A percentile compares a stretch with the other conserved stretches of the same genome.
Conservation (phyloP, 2,113 vertebrate genomes). For the Sylvilagus bachmani region DNA sequence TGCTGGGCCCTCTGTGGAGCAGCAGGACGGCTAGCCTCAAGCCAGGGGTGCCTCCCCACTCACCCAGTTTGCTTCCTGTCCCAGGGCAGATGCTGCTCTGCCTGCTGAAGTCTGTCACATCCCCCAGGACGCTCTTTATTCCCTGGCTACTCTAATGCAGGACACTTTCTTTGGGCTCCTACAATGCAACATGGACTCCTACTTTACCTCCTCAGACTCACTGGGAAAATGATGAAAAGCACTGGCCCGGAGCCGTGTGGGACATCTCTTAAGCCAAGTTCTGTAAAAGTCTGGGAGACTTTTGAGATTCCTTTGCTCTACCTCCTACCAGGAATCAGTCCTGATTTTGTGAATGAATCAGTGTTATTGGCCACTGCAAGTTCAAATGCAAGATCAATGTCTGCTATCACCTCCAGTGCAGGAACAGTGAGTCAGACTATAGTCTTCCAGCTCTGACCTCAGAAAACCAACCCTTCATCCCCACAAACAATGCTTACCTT, state of each 20-base stretch:
- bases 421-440: not conserved
- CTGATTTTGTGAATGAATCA: not conserved
- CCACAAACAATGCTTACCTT: slow-evolving; percentile 37
- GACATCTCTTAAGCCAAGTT: not conserved
- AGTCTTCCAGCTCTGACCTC: not conserved
- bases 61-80: not conserved
- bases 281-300: not conserved
- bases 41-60: not conserved
- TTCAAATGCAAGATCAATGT: not conserved
- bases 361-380: not conserved
- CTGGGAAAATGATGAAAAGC: not conserved
- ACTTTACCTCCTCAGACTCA: not conserved
- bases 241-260: not conserved
- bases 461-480: not conserved
- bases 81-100: not conserved
- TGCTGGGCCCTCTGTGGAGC: not conserved
- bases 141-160: not conserved
- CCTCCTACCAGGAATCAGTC: not conserved
- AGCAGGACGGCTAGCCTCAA: not conserved
- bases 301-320: not conserved
- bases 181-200: not conserved
- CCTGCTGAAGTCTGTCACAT: not conserved
- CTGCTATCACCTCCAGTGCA: not conserved
- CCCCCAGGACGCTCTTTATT: not conserved
- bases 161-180: not conserved